Evolutionary conservation across 2,888 invertebrate genomes (phyloP).

Genomic region (Carcina quercana): DNA sequence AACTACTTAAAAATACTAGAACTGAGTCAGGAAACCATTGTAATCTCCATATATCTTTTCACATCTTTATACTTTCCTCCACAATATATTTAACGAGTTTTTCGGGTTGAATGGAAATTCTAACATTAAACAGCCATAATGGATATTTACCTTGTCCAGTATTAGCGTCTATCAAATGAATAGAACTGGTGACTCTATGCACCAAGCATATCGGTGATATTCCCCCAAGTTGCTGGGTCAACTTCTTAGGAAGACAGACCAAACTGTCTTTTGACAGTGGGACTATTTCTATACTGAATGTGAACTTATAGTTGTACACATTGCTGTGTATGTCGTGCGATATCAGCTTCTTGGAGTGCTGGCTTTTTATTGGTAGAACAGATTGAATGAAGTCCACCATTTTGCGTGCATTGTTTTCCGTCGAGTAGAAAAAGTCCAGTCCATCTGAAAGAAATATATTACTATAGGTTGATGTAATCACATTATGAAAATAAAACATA

Average conservation of each 20-base stretch:
- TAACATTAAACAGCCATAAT: no score
- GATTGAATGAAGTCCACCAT: slow-evolving; percentile 94
- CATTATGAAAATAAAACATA: no score
- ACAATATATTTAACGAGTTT: no score
- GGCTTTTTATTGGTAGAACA: slow-evolving; percentile 90
- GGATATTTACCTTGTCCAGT: slow-evolving; percentile 85
- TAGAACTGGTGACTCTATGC: slow-evolving; percentile 88
- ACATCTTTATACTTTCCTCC: no score
- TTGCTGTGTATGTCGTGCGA: slow-evolving; percentile 99
- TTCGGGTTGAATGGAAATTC: no score
- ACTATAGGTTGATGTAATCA: no score
- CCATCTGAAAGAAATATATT: slow-evolving; percentile 79
- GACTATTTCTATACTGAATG: slow-evolving; percentile 95
- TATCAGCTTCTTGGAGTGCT: slow-evolving; percentile 94
- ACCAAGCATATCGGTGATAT: slow-evolving; percentile 93
- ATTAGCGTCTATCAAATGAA: slow-evolving; percentile 95
- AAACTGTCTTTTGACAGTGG: slow-evolving; percentile 96
- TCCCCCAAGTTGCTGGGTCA: slow-evolving; percentile 90
- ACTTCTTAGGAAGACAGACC: slow-evolving; percentile 90
- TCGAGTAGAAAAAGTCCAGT: slow-evolving; percentile 94
- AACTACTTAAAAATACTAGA: no score
- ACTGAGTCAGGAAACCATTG: no score
- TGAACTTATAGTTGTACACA: slow-evolving; percentile 96
- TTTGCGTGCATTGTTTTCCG: slow-evolving; percentile 93
- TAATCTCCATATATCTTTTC: no score